Conservation (phyloP, 1,140 invertebrate genomes). For the Drosophila insularis region DNA sequence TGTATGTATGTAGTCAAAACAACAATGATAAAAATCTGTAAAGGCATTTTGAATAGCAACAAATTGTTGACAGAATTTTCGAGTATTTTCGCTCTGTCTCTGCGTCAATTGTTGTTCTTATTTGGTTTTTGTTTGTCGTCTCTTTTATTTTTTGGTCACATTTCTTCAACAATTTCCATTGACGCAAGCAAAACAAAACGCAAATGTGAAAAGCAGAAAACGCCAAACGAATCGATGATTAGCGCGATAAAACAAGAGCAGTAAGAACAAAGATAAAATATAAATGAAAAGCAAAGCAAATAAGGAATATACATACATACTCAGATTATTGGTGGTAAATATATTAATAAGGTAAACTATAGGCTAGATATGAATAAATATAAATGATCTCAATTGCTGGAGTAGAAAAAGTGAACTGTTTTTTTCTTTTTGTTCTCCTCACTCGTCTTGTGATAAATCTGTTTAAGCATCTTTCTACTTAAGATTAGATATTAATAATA, state of each 20-base stretch:
- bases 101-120: slow-evolving; percentile 4
- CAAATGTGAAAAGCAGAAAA: background rate
- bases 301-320: slow-evolving; percentile 13
- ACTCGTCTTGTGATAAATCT: slow-evolving; percentile 60
- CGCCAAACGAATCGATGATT: slow-evolving; percentile 12
- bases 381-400: slow-evolving; percentile 38
- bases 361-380: slow-evolving; percentile 16
- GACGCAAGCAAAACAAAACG: slow-evolving; percentile 33
- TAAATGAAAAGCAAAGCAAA: background rate
- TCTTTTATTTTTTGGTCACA: background rate
- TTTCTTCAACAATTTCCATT: slow-evolving; percentile 23
- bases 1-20: slow-evolving; percentile 5
- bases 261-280: slow-evolving; percentile 5
- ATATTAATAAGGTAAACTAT: slow-evolving; percentile 9
- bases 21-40: slow-evolving; percentile 1
- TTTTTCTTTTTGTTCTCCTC: slow-evolving; percentile 29
- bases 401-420: slow-evolving; percentile 59
- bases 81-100: background rate
- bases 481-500: slow-evolving; percentile 61
- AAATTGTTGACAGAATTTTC: background rate
- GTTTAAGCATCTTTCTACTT: slow-evolving; percentile 40
- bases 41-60: background rate
- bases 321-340: background rate
- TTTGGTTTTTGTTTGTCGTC: slow-evolving; percentile 1
- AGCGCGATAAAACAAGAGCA: background rate